These are phyloP conservation scores for Limnephilus rhombicus DNA, from an alignment of 2,888 invertebrate genomes.

Conservation along the genomic window DNA sequence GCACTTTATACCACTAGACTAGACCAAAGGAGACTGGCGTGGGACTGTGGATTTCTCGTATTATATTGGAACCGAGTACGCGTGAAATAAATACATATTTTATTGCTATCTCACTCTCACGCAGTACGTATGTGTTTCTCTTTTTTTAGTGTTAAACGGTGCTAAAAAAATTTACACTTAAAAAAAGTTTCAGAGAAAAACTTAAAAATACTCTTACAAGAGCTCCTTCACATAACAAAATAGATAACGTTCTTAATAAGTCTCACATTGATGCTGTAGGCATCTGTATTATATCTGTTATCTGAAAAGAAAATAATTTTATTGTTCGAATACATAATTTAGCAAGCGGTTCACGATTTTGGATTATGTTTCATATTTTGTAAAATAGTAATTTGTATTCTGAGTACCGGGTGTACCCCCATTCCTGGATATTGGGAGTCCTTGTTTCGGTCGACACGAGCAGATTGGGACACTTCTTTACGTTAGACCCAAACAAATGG, in stretches of 20 bases:
- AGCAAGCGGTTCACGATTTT: neutral
- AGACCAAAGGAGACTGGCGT: too few relatives aligned
- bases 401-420: neutral
- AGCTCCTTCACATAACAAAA: neutral
- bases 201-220: too few relatives aligned
- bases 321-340: neutral
- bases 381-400: constrained; percentile 4
- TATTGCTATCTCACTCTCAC: too few relatives aligned
- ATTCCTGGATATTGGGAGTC: neutral
- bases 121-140: too few relatives aligned
- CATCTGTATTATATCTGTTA: neutral
- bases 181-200: too few relatives aligned
- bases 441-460: neutral
- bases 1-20: too few relatives aligned
- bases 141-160: too few relatives aligned
- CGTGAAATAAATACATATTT: too few relatives aligned
- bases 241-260: neutral
- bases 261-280: neutral
- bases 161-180: too few relatives aligned
- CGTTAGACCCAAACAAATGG: neutral
- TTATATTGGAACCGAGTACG: too few relatives aligned
- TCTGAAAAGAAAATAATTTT: neutral
- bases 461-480: neutral
- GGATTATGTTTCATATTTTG: constrained; percentile 4
- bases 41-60: too few relatives aligned